Evolutionary conservation across 2,888 invertebrate genomes (phyloP).

Genomic region (Incurvaria masculella): DNA sequence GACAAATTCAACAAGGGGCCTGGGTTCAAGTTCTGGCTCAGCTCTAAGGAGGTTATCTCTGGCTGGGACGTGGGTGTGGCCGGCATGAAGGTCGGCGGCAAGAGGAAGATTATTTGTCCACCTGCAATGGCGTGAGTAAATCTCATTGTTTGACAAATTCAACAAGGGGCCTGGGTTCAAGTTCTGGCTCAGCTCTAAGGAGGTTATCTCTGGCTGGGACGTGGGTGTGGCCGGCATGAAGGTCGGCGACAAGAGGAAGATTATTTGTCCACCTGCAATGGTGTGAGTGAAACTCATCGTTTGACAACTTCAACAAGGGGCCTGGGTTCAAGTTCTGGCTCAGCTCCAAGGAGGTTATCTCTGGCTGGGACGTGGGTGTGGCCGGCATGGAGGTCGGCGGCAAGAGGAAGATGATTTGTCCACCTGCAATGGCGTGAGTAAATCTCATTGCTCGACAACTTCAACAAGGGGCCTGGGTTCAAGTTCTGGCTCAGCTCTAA

Average conservation of each 20-base stretch:
- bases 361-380: slow-evolving; percentile 89
- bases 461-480: no score
- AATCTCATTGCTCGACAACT: no score
- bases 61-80: slow-evolving; percentile 88
- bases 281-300: slow-evolving; percentile 91
- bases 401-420: slow-evolving; percentile 80
- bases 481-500: no score
- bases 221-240: slow-evolving; percentile 78
- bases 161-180: slow-evolving; percentile 77
- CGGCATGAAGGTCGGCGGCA: slow-evolving; percentile 95
- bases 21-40: slow-evolving; percentile 83
- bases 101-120: slow-evolving; percentile 80
- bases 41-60: slow-evolving; percentile 82
- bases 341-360: slow-evolving; percentile 83
- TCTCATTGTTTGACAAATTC: slow-evolving; percentile 72
- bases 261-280: slow-evolving; percentile 78
- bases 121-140: slow-evolving; percentile 78
- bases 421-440: slow-evolving; percentile 82
- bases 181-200: slow-evolving; percentile 78
- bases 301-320: slow-evolving; percentile 74
- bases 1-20: slow-evolving; percentile 73
- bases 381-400: slow-evolving; percentile 93
- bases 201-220: slow-evolving; percentile 92
- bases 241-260: slow-evolving; percentile 80
- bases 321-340: slow-evolving; percentile 83